These are phyloP conservation scores for Pseudochirops corinnae DNA, from an alignment of 2,797 vertebrate genomes.

Conservation along the genomic window DNA sequence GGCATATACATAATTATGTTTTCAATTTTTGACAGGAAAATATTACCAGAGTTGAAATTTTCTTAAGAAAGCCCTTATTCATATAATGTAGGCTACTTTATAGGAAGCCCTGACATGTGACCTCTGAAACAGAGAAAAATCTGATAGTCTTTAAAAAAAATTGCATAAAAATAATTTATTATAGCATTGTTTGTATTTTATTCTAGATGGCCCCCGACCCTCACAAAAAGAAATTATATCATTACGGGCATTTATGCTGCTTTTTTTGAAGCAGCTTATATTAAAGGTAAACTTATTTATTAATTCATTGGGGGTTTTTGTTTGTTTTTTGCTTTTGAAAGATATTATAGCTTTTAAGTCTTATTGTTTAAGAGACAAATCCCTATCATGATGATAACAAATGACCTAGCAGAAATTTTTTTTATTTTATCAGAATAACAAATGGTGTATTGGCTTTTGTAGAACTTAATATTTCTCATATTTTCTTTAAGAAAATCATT, in stretches of 20 bases:
- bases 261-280: slow-evolving; percentile 99
- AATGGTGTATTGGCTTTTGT: slow-evolving; percentile 1
- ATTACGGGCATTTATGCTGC: slow-evolving; percentile 97
- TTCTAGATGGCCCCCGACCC: slow-evolving; percentile 95
- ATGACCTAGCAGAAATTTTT: slow-evolving; percentile 1
- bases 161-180: slow-evolving; percentile 58
- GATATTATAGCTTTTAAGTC: not conserved
- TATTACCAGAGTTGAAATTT: not conserved
- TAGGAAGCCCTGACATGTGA: not conserved
- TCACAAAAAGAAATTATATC: slow-evolving; percentile 99
- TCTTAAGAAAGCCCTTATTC: not conserved
- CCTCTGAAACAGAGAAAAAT: slow-evolving; percentile 48
- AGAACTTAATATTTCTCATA: slow-evolving; percentile 44
- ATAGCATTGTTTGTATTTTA: slow-evolving; percentile 71
- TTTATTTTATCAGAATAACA: slow-evolving; percentile 45
- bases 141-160: slow-evolving; percentile 31
- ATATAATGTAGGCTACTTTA: not conserved
- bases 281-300: slow-evolving; percentile 91
- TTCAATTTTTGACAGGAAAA: not conserved
- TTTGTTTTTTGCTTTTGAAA: not conserved
- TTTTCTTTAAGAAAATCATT: not conserved
- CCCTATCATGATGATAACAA: slow-evolving; percentile 5
- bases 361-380: slow-evolving; percentile 15
- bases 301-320: not conserved
- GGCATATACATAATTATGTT: not conserved